Percentiles rank a stretch among this genome's conserved stretches.
phyloP scores from a whole-genome alignment of 2,888 invertebrate genomes.

The Melitaea athalia region DNA sequence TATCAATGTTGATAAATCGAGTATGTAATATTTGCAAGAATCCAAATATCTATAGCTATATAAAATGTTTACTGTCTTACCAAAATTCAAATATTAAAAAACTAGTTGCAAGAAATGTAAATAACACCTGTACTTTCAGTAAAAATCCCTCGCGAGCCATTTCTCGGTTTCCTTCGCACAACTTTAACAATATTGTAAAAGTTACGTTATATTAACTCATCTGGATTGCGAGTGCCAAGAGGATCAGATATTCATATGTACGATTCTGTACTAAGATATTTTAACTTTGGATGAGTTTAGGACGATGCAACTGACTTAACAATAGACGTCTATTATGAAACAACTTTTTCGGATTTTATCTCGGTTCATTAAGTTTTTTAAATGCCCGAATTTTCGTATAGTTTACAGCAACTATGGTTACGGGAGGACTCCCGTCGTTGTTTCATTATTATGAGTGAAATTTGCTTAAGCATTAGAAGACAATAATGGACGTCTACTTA shows the following conservation, averaged over 20 bases:
- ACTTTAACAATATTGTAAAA: constrained; percentile 4
- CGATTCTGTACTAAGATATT: background rate
- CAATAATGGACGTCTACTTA: too few relatives aligned
- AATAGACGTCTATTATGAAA: too few relatives aligned
- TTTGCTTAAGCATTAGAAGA: too few relatives aligned
- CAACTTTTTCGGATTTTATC: too few relatives aligned
- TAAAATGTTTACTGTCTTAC: background rate
- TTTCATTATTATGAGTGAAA: too few relatives aligned
- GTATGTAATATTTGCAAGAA: too few relatives aligned
- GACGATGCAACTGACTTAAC: too few relatives aligned
- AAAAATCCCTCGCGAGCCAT: background rate
- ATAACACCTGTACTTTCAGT: background rate
- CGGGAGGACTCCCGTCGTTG: too few relatives aligned
- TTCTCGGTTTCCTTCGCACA: background rate
- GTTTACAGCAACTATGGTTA: too few relatives aligned
- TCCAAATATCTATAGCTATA: background rate
- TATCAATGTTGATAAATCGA: too few relatives aligned
- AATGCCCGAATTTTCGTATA: too few relatives aligned
- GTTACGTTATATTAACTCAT: background rate
- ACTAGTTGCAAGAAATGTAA: background rate
- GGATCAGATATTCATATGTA: background rate
- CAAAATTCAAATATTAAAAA: background rate
- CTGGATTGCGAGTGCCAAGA: constrained; percentile 1
- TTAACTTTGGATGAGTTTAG: background rate
- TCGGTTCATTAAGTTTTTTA: too few relatives aligned